Conservation (phyloP, 2,888 invertebrate genomes). For the Rhyacophila evoluta region DNA sequence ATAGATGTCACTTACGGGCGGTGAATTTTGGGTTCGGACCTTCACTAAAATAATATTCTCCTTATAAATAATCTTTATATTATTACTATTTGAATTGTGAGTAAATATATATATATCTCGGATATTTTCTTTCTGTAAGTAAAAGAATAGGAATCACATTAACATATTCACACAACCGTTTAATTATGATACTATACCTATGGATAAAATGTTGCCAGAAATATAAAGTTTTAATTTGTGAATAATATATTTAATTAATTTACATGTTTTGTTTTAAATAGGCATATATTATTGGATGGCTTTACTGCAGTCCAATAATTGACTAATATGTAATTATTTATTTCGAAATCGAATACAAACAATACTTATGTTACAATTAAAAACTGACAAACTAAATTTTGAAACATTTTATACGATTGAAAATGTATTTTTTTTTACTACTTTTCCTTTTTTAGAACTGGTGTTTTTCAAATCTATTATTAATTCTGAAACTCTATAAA, state of each 20-base stretch:
- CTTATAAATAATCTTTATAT: background rate
- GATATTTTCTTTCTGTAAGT: background rate
- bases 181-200: background rate
- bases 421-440: too few relatives aligned
- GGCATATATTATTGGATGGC: slow-evolving; percentile 22
- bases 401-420: too few relatives aligned
- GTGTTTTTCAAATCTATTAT: too few relatives aligned
- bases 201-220: slow-evolving; percentile 3
- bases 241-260: background rate
- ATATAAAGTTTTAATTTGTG: background rate
- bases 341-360: background rate
- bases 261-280: background rate
- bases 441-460: too few relatives aligned
- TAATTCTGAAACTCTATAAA: too few relatives aligned
- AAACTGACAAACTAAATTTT: too few relatives aligned
- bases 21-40: background rate
- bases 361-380: too few relatives aligned
- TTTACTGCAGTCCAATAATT: background rate
- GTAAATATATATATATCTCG: background rate
- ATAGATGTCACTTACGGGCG: background rate
- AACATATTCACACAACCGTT: slow-evolving; percentile 20
- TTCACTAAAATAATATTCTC: background rate
- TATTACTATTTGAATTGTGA: background rate
- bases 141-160: background rate
- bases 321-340: background rate